phyloP scores from a whole-genome alignment of 2,113 vertebrate species.

The Aix galericulata region DNA sequence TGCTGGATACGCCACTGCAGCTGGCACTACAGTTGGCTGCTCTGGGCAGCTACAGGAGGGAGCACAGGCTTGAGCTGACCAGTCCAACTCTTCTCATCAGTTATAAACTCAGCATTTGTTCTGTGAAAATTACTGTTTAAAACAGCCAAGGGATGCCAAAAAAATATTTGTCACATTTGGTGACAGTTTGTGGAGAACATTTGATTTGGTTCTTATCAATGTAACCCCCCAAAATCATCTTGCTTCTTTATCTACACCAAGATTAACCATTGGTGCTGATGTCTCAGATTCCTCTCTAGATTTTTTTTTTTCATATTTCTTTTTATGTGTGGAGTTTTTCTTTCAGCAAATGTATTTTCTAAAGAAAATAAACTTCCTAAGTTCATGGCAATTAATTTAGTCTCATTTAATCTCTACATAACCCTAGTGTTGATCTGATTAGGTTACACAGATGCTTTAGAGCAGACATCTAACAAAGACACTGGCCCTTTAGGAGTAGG shows the following conservation, averaged over 20 bases:
- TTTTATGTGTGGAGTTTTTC: background rate
- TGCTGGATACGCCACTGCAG: background rate
- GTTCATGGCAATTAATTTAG: background rate
- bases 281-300: background rate
- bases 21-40: background rate
- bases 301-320: background rate
- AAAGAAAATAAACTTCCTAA: background rate
- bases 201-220: background rate
- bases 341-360: background rate
- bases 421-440: background rate
- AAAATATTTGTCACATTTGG: rapidly evolving
- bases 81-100: background rate
- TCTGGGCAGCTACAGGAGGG: background rate
- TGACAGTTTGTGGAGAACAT: background rate
- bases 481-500: background rate
- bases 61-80: background rate
- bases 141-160: background rate
- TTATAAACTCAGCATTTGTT: background rate
- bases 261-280: background rate
- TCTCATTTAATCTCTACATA: background rate
- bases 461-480: background rate
- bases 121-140: background rate
- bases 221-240: background rate
- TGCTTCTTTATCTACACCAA: background rate
- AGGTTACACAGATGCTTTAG: background rate